Evolutionary conservation across 2,888 invertebrate genomes (phyloP), one percentile per base, ranked within the genome.

Genomic region (Sesia apiformis): DNA sequence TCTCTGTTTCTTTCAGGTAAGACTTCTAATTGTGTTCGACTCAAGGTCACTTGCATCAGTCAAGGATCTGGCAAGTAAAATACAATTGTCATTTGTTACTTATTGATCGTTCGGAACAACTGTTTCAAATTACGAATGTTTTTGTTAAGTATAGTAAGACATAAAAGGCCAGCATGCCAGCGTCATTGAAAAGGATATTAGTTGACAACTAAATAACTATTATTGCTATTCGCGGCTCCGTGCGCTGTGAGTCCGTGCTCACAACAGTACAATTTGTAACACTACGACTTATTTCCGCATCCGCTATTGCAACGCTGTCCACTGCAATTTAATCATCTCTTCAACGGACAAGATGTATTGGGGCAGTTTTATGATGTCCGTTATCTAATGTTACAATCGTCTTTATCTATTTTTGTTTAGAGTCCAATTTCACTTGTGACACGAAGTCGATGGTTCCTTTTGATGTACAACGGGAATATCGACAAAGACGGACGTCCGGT

Each of bases 401-500:
- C 63, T 58, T 62, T 63, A 52, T 60, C 67, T 74, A 66, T 70
- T 60, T 61, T 54, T 56, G 60, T 54, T 57, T 52, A 58, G 56
- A 52, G 64, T 66, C 84, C 86, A 77, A 77, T 85, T 81, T 74
- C 69, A 79, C 8, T 80, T 65, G 76, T 70, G 56, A 60, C 62
- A 63, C 54, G 56, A 69, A 69, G 70, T 73, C 62, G 23, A 68
- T 75, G 73, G 72, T 69, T 83, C 82, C 80, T 84, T 88, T 88
- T 88, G 88, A 88, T 79, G 88, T 88, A 72, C 82, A 82, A 86
- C 82, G 82, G 86, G 87, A 87, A 88, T 85, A 87, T 86, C 84
- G 83, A 82, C 85, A 83, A 86, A 88, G 88, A 85, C 89, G 89
- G 89, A 89, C 80, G 88, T 89, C 89, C 89, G 89, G 84, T 87